Evolutionary conservation across 1,140 invertebrate species (phyloP).

Genomic region (Nilaparvata lugens): DNA sequence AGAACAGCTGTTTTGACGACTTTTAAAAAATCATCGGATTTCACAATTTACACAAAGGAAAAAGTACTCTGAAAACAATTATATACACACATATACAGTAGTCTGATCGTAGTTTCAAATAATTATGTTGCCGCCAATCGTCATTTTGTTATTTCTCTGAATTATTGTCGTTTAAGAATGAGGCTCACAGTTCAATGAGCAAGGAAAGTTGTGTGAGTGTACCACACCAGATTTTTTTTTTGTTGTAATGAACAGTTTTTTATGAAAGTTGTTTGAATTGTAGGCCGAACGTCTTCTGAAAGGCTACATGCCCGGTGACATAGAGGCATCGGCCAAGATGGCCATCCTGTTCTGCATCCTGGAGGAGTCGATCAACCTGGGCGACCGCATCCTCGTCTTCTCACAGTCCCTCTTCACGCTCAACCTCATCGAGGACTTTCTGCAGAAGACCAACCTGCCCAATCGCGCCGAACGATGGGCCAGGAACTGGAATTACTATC

Average conservation of each 20-base stretch:
- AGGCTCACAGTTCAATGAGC: no score
- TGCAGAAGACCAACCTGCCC: conserved; percentile 69
- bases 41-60: no score
- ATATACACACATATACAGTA: no score
- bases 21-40: no score
- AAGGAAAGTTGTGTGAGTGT: no score
- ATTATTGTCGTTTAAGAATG: no score
- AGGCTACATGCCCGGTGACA: conserved; percentile 75
- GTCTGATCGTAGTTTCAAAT: no score
- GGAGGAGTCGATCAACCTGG: conserved; percentile 73
- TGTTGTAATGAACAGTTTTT: background rate
- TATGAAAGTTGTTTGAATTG: background rate
- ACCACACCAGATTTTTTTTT: no score
- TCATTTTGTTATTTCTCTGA: no score
- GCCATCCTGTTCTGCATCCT: conserved; percentile 88
- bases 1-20: no score
- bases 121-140: no score
- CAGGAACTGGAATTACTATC: conserved; percentile 81
- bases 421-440: conserved; percentile 93
- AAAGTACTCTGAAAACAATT: no score
- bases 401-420: conserved; percentile 94
- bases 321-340: conserved; percentile 95
- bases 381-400: conserved; percentile 91
- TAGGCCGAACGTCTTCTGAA: conserved; percentile 49
- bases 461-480: conserved; percentile 67